phyloP scores from a whole-genome alignment of 2,888 invertebrate species.

The Deilephila elpenor region DNA sequence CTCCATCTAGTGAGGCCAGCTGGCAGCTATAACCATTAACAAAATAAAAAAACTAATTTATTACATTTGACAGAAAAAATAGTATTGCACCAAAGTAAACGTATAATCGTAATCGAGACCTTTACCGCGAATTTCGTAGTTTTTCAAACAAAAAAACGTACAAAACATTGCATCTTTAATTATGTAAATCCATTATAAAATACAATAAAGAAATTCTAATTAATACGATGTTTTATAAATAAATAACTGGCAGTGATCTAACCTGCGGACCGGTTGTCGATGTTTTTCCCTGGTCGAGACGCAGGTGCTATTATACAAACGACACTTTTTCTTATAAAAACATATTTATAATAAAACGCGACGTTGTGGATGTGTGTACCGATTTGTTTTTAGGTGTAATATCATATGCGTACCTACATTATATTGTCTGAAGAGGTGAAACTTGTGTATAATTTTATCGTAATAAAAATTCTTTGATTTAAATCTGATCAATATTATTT shows the following conservation, averaged over 20 bases:
- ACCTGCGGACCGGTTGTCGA: conserved; percentile 30
- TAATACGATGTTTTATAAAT: conserved; percentile 29
- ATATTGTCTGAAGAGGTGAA: no score
- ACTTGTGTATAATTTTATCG: no score
- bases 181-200: conserved; percentile 29
- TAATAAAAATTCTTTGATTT: no score
- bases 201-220: conserved; percentile 31
- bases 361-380: neutral
- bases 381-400: neutral
- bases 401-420: neutral
- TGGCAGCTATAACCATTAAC: neutral
- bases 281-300: conserved; percentile 42
- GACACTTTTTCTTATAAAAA: conserved; percentile 43
- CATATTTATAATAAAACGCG: conserved; percentile 11
- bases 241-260: conserved; percentile 27
- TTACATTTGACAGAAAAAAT: neutral
- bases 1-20: neutral
- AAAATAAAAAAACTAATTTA: neutral
- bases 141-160: neutral
- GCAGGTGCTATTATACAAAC: conserved; percentile 40
- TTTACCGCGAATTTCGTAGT: neutral
- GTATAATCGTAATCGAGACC: neutral
- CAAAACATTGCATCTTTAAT: conserved; percentile 14
- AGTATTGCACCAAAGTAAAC: neutral
- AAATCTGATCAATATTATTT: no score